Percentiles rank a stretch among this genome's conserved stretches.
phyloP scores from a whole-genome alignment of 2,113 vertebrate species.

The Xenopus tropicalis region UCB_Xtro_10.0 CM004444.2:166449501-166450000 shows the following conservation, averaged over 20 bases:
- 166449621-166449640: too few relatives aligned
- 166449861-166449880: slow-evolving; percentile 27
- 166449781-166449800: slow-evolving; percentile 16
- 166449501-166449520: too few relatives aligned
- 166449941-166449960: neutral
- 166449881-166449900: neutral
- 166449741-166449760: too few relatives aligned
- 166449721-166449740: neutral
- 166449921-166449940: slow-evolving; percentile 15
- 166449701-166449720: neutral
- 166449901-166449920: slow-evolving; percentile 14
- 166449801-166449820: slow-evolving; percentile 39
- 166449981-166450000: neutral
- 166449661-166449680: too few relatives aligned
- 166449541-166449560: too few relatives aligned
- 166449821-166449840: slow-evolving; percentile 15
- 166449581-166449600: too few relatives aligned
- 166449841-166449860: slow-evolving; percentile 25
- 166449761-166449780: slow-evolving; percentile 26
- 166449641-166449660: too few relatives aligned
- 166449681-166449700: neutral
- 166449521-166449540: too few relatives aligned
- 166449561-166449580: too few relatives aligned
- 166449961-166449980: neutral
- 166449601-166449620: too few relatives aligned